Conservation (phyloP, 1,140 invertebrate species). For the Pseudomyrmex concolor region DNA sequence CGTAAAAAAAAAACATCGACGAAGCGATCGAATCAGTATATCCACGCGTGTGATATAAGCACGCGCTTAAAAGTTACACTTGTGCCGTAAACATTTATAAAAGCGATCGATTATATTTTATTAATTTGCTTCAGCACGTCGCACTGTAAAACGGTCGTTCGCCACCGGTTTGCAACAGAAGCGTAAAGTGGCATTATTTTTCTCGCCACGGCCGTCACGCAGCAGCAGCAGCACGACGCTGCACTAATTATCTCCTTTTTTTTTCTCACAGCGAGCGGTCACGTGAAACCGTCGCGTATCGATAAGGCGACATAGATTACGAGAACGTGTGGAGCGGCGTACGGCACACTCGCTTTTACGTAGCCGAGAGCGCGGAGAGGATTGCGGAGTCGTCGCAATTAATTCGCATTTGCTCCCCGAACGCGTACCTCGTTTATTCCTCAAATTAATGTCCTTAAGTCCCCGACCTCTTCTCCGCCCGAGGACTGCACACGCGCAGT, state of each 20-base stretch:
- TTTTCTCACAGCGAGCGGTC: background rate
- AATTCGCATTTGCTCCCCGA: conserved; percentile 20
- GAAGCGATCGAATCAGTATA: background rate
- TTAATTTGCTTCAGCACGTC: conserved; percentile 22
- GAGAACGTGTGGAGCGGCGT: too few relatives aligned
- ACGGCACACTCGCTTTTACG: background rate
- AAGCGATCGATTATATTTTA: conserved; percentile 14
- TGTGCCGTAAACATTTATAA: background rate
- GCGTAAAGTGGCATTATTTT: conserved; percentile 6
- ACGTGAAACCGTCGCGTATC: conserved; percentile 30
- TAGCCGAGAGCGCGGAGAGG: background rate
- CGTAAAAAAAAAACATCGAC: too few relatives aligned
- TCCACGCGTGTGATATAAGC: background rate
- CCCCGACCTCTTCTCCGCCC: background rate
- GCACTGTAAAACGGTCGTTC: background rate
- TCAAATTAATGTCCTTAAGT: conserved; percentile 32
- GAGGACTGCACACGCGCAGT: conserved; percentile 14
- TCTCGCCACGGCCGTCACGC: background rate
- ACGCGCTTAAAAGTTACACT: background rate
- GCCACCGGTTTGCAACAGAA: background rate
- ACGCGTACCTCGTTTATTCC: conserved; percentile 17
- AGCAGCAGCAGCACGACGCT: conserved; percentile 16
- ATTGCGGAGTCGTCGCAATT: conserved; percentile 2
- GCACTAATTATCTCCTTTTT: conserved; percentile 39
- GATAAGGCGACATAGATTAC: conserved; percentile 48